phyloP scores from a whole-genome alignment of 2,888 invertebrate species.

The Agrypnus murinus region DNA sequence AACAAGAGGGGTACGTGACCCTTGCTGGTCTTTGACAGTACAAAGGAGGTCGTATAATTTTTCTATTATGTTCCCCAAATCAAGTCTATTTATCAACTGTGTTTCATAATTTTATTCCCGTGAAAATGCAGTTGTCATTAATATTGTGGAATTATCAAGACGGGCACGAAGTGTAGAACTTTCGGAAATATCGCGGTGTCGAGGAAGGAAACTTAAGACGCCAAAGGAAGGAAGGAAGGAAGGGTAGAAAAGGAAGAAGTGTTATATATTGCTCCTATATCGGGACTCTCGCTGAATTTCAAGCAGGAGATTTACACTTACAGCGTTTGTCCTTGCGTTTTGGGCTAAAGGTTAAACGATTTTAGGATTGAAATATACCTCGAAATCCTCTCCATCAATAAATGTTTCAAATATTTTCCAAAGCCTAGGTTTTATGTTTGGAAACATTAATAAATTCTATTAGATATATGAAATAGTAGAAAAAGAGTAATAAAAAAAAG shows the following conservation, averaged over 20 bases:
- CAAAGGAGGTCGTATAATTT: slow-evolving; percentile 42
- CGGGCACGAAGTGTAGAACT: slow-evolving; percentile 46
- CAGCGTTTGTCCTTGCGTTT: slow-evolving; percentile 29
- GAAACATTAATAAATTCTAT: too few species aligned
- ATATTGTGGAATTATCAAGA: slow-evolving; percentile 60
- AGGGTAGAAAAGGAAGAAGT: slow-evolving; percentile 50
- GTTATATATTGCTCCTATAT: slow-evolving; percentile 60
- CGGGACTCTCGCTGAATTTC: slow-evolving; percentile 59
- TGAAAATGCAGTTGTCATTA: slow-evolving; percentile 56
- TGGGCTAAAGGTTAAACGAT: slow-evolving; percentile 39
- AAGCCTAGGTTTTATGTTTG: too few species aligned
- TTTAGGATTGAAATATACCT: background rate
- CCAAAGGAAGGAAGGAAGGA: slow-evolving; percentile 50
- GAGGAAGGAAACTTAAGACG: slow-evolving; percentile 51
- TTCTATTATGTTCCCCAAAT: slow-evolving; percentile 41
- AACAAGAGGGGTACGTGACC: slow-evolving; percentile 1
- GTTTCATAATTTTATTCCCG: slow-evolving; percentile 54
- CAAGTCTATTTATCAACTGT: slow-evolving; percentile 54
- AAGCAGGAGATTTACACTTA: slow-evolving; percentile 56
- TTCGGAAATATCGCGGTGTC: slow-evolving; percentile 50
- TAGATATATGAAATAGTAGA: background rate
- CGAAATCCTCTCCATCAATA: too few species aligned
- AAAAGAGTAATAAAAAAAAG: slow-evolving; percentile 12
- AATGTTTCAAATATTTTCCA: too few species aligned
- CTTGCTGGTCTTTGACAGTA: background rate